These are phyloP conservation scores for Meloidogyne floridensis DNA, from an alignment of 1,140 invertebrate species.

Conservation along the genomic window DNA sequence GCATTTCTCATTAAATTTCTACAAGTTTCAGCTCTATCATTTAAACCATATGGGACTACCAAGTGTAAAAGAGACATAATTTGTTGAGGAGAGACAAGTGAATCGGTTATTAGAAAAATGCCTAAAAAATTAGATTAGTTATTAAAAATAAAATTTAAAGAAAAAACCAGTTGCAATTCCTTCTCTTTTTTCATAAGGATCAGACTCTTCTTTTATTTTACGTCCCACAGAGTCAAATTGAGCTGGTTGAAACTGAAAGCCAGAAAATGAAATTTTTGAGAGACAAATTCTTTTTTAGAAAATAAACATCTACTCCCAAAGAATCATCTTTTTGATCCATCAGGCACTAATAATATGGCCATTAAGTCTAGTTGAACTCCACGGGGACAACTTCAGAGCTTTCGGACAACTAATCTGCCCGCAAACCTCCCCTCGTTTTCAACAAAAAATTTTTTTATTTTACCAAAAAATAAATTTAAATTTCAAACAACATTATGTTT, in stretches of 20 bases:
- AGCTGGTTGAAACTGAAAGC: conserved; percentile 77
- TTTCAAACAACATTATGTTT: no score
- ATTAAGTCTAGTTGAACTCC: no score
- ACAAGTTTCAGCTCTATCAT: conserved; percentile 81
- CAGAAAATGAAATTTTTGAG: neutral
- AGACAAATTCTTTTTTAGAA: no score
- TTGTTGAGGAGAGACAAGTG: conserved; percentile 73
- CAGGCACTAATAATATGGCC: no score
- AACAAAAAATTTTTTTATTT: no score
- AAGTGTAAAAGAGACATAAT: conserved; percentile 66
- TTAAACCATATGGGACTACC: conserved; percentile 78
- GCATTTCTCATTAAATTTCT: conserved; percentile 87
- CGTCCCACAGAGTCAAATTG: conserved; percentile 86
- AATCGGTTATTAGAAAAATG: conserved; percentile 75
- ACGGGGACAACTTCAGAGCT: no score
- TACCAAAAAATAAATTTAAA: no score
- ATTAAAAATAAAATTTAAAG: neutral
- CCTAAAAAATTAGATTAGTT: conserved; percentile 66
- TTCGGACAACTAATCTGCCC: no score
- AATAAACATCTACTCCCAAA: no score
- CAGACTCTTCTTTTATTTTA: conserved; percentile 77
- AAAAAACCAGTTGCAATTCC: conserved; percentile 76
- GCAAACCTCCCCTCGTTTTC: no score
- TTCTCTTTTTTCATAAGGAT: conserved; percentile 82
- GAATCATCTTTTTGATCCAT: no score